Base-by-base conservation (phyloP, 2,888 invertebrate species). In the Caenorhabditis wallacei region DNA sequence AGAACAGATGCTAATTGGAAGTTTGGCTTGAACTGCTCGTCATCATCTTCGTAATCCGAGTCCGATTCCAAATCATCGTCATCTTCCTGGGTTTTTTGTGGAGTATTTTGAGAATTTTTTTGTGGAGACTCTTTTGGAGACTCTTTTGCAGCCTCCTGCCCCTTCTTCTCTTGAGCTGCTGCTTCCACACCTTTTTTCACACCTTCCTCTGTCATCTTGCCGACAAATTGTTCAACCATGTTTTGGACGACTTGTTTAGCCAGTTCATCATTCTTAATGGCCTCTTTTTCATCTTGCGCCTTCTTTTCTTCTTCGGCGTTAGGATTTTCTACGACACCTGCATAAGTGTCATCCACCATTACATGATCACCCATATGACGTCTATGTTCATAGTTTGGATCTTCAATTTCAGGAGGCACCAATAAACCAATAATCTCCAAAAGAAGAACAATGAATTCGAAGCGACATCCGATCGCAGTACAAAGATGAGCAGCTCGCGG, bases 381-480 rank as follows among this genome's bases (percentile, higher is more conserved):
- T 30, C 30, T 48, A n/a, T 64, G 64, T 11, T 56, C 24, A 66
- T 13, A 64, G 7, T 43, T 13, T 0, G 76, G 69, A 72, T 76
- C 54, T 13, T 81, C 76, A 16, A 66, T 66, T n/a, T 64, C 64
- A 2, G 83, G 83, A 5, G 83, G 75, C 1, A 71, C 63, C 22
- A 83, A 20, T 1, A 16, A 37, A 1, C 22, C n/a, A 22, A 83
- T 30, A 0, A 64, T 40, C 16, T 83, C 83, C 37, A 83, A 20
- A 8, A 83, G n/a, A 2, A 37, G 2, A 2, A n/a, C 8, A 10
- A 71, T 11, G 22, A 83, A 16, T 8, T 83, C 74, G 13, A 75
- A 35, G 13, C 83, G 69, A 1, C 57, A 20, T 2, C 18, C 46
- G 8, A 70, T n/a, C 1, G 83, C 83, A 0, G 40, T 5, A 24